Conservation (phyloP, 2,113 vertebrate species). For the Lepidothrix coronata region DNA sequence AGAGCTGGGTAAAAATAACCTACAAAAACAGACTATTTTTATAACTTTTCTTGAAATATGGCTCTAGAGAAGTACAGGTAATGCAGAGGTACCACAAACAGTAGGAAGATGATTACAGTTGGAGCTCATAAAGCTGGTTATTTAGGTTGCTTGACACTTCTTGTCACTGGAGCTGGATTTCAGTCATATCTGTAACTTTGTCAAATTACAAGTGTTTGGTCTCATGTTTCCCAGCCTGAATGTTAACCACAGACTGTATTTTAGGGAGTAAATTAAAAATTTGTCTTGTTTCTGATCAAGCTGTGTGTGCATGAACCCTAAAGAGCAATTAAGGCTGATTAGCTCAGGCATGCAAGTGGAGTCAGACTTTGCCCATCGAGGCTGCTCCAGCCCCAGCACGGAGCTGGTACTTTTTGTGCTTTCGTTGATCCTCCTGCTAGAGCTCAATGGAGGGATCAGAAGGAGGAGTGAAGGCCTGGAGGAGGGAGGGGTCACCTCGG, state of each 20-base stretch:
- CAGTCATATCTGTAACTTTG: background rate
- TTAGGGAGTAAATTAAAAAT: background rate
- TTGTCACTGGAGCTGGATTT: background rate
- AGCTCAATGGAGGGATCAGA: background rate
- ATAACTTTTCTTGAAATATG: constrained; percentile 8
- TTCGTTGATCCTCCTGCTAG: background rate
- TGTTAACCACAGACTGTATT: background rate
- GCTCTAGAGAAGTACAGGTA: background rate
- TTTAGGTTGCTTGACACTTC: background rate
- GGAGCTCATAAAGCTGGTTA: background rate
- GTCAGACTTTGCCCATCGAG: background rate
- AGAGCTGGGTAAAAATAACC: constrained; percentile 59
- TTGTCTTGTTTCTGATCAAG: background rate
- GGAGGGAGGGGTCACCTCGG: background rate
- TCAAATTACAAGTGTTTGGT: background rate
- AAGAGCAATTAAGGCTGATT: background rate
- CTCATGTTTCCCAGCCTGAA: background rate
- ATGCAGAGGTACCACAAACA: background rate
- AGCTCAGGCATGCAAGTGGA: background rate
- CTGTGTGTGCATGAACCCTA: background rate
- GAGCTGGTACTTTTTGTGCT: background rate
- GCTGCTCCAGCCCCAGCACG: background rate
- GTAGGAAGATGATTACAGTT: background rate
- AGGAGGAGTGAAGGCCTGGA: background rate
- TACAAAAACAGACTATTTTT: constrained; percentile 14